Base-by-base conservation (phyloP, 2,113 vertebrate species). In the zebrafish (Danio rerio) region DNA sequence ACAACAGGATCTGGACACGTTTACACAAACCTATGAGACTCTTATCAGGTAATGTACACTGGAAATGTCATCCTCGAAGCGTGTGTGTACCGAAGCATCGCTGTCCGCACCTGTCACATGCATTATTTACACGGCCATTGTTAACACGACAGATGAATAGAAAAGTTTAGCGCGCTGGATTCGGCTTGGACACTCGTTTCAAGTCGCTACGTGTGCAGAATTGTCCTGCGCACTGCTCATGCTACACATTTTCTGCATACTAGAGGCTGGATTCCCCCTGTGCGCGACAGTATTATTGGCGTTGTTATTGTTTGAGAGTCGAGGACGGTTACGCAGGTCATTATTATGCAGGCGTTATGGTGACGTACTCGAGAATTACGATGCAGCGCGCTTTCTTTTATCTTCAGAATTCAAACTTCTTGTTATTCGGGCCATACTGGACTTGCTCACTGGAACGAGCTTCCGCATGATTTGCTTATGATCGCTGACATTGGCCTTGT, bases 1-100 rank as follows among this genome's bases (percentile, higher is more conserved):
- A 89, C 88, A 80, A 87, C 84, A 66, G 87, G 75, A 90, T 83
- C 82, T 68, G 75, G 68, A 78, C 65, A 88, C 83, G 89, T 83
- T 84, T 68, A 81, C 84, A 84, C 83, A 87, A 83, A 91, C 91
- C 70, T 90, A 92, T 94, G 93, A 89, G 89, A 91, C 92, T 87
- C 86, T 84, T 47, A 84, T 69, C 87, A 93, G 94, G 93, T 94
- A 93, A 85, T 78, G 7, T 6, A 55, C 42, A 52, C 10, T 16
- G 62, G 16, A 13, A 15, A 61, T 62, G 43, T 12, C 45, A 16
- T 63, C 31, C 18, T 5, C 9, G 6, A 18, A 5, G 31, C 43
- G 59, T 59, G 16, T 49, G 12, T 52, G 69, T 16, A 8, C 56
- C 11, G 62, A 43, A 11, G 61, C 76, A n/a, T 43, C 61, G 76